Conservation (phyloP, 23 tunicate species). For the Pegea sp. region DNA sequence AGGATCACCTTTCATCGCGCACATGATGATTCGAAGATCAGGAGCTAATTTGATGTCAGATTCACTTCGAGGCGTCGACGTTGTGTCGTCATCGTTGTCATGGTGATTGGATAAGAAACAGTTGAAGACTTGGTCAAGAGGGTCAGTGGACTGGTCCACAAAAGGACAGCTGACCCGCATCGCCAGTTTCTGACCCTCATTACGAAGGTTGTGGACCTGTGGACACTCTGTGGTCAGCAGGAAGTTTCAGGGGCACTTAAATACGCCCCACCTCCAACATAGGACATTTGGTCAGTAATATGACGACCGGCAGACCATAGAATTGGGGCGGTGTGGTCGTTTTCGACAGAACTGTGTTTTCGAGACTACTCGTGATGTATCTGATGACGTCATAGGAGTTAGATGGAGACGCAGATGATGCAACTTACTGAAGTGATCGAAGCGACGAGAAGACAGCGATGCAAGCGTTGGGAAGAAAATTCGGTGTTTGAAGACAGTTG, state of each 20-base stretch:
- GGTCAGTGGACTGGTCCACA: conserved; percentile 60
- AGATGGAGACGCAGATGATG: not conserved
- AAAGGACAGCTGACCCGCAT: conserved; percentile 67
- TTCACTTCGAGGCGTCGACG: conserved; percentile 48
- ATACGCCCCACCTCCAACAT: not conserved
- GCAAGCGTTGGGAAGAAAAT: conserved; percentile 75
- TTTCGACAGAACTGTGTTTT: conserved; percentile 29
- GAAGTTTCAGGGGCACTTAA: not conserved
- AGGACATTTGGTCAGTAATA: conserved; percentile 24
- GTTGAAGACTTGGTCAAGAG: too few relatives aligned
- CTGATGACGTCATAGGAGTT: conserved; percentile 3
- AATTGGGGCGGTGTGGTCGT: conserved; percentile 24
- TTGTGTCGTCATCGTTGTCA: too few relatives aligned
- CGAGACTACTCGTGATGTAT: conserved; percentile 40
- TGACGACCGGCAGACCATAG: conserved; percentile 70
- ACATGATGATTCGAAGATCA: conserved; percentile 55
- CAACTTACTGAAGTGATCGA: conserved; percentile 40
- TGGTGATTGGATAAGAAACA: too few relatives aligned
- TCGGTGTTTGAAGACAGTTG: conserved; percentile 58
- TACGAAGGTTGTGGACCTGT: conserved; percentile 51
- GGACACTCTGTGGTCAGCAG: not conserved
- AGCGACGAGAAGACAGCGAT: conserved; percentile 76
- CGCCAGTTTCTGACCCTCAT: conserved; percentile 62
- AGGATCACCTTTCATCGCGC: conserved; percentile 63
- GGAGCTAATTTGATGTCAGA: conserved; percentile 54